A percentile compares a stretch with the other conserved stretches of the same genome.
Evolutionary conservation across 2,888 invertebrate genomes (phyloP).

Genomic region (Dusona sp.): DNA sequence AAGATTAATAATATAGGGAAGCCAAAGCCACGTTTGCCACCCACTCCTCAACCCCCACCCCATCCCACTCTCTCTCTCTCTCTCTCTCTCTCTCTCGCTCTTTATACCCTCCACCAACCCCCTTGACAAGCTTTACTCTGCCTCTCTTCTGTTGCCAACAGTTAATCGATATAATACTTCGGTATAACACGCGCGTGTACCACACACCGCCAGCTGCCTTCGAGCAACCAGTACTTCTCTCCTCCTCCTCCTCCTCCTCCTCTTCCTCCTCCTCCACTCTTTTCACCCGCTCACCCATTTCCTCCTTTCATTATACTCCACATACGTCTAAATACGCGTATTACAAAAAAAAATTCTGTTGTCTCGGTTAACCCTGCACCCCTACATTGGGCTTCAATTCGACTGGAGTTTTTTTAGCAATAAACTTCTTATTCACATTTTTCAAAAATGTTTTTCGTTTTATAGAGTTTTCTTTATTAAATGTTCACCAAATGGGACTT

Average conservation of each 20-base stretch:
- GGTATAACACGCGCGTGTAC: conserved; percentile 78
- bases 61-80: conserved; percentile 72
- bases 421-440: too few species aligned
- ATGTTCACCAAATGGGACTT: too few species aligned
- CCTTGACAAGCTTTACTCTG: conserved; percentile 79
- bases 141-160: conserved; percentile 84
- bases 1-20: conserved; percentile 84
- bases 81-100: conserved; percentile 69
- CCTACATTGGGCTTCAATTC: too few species aligned
- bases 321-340: not conserved
- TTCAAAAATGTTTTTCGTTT: too few species aligned
- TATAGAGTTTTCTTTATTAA: too few species aligned
- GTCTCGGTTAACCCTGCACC: not conserved
- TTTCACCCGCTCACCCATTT: too few species aligned
- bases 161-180: conserved; percentile 84
- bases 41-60: conserved; percentile 70
- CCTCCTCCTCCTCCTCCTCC: not conserved
- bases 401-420: too few species aligned
- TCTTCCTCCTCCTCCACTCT: not conserved
- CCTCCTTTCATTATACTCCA: conserved; percentile 24
- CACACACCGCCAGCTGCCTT: conserved; percentile 51
- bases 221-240: conserved; percentile 43
- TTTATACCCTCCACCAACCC: conserved; percentile 32
- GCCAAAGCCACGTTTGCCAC: conserved; percentile 81
- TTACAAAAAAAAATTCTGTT: not conserved